Conservation (phyloP, 2,113 vertebrate species). For the Taurulus bubalis region DNA sequence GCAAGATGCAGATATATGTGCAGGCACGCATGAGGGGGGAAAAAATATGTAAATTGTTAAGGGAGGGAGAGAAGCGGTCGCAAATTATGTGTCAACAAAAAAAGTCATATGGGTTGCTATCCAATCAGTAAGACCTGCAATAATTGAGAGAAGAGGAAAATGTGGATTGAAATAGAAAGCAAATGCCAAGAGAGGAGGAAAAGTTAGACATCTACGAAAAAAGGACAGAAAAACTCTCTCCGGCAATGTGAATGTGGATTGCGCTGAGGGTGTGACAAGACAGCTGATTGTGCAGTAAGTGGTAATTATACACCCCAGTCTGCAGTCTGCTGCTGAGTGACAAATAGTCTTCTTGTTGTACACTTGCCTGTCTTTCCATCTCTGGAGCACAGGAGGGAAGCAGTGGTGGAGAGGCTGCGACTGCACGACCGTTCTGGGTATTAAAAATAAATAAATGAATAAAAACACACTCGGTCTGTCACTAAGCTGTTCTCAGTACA, state of each 20-base stretch:
- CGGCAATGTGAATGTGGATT: constrained; percentile 48
- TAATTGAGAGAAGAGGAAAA: constrained; percentile 26
- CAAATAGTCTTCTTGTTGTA: constrained; percentile 62
- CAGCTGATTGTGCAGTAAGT: constrained; percentile 75
- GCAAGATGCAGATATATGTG: constrained; percentile 46
- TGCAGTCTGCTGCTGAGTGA: constrained; percentile 69
- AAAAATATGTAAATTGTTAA: constrained; percentile 29
- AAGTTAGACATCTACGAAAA: constrained; percentile 26
- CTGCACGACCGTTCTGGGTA: constrained; percentile 14
- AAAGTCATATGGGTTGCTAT: constrained; percentile 21
- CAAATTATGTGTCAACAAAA: constrained; percentile 52
- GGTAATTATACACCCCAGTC: constrained; percentile 75
- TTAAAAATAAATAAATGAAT: background rate
- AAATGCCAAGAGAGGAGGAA: constrained; percentile 24
- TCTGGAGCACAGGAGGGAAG: constrained; percentile 44
- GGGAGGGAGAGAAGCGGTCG: constrained; percentile 3
- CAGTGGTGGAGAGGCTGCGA: constrained; percentile 28
- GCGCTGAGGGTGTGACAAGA: constrained; percentile 63
- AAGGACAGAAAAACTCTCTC: constrained; percentile 39
- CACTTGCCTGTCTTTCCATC: constrained; percentile 58
- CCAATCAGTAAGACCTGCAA: constrained; percentile 23
- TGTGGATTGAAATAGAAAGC: constrained; percentile 6
- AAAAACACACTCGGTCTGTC: constrained; percentile 32
- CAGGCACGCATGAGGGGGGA: constrained; percentile 13
- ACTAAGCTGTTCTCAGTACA: constrained; percentile 51